Evolutionary conservation across 2,797 vertebrate genomes (phyloP).

Genomic region (Clarias platycephalus): DNA sequence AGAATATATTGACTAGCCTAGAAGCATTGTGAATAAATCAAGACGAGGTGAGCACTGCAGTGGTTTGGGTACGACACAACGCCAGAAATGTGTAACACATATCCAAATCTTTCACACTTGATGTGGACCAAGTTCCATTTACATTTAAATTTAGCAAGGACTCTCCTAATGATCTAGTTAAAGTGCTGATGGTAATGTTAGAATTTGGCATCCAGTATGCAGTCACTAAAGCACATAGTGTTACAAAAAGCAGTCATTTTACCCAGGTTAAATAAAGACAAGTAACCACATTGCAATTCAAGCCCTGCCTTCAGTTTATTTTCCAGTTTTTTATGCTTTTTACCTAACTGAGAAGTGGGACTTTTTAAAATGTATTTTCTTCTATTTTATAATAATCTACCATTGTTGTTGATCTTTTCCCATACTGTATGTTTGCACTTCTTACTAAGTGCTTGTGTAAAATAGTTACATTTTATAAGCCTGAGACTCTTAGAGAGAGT

Average conservation of each 20-base stretch:
- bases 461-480: not conserved
- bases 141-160: not conserved
- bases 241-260: not conserved
- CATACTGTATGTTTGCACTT: not conserved
- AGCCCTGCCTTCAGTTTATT: not conserved
- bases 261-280: not conserved
- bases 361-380: not conserved
- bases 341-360: not conserved
- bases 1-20: not conserved
- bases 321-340: not conserved
- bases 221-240: not conserved
- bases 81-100: not conserved
- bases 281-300: not conserved
- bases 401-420: not conserved
- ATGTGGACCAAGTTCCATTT: not conserved
- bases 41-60: not conserved
- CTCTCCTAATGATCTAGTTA: not conserved
- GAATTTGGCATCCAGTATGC: not conserved
- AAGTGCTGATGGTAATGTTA: not conserved
- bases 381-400: not conserved
- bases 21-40: not conserved
- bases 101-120: not conserved
- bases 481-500: not conserved
- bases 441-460: not conserved
- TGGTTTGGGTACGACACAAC: not conserved